Conservation (phyloP, 2,797 vertebrate species). For the Borostomias antarcticus region DNA sequence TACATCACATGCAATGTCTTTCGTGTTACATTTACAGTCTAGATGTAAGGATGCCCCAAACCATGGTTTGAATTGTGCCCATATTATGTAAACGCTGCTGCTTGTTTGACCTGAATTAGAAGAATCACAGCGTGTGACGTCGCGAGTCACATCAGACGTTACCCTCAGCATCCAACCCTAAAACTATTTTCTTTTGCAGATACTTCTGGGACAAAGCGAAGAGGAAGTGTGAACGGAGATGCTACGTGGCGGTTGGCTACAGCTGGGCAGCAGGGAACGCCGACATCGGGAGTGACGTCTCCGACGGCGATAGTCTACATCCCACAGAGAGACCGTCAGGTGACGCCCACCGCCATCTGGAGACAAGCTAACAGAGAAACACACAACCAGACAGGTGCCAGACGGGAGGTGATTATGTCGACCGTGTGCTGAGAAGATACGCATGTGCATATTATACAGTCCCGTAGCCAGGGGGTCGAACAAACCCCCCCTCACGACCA, state of each 20-base stretch:
- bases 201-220: neutral
- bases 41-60: slow-evolving; percentile 10
- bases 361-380: neutral
- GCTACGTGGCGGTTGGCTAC: neutral
- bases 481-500: too few species aligned
- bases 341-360: too few species aligned
- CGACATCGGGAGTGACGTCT: neutral
- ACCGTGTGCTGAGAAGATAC: neutral
- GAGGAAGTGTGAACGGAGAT: neutral
- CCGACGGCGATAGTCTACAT: neutral
- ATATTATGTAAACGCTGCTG: slow-evolving; percentile 38
- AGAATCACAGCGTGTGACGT: neutral
- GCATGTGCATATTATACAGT: neutral
- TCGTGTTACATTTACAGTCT: neutral
- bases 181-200: too few species aligned
- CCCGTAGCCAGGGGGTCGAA: too few species aligned
- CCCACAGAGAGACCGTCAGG: too few species aligned
- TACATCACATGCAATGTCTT: slow-evolving; percentile 13
- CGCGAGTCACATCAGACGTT: neutral
- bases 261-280: neutral
- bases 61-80: slow-evolving; percentile 5
- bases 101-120: slow-evolving; percentile 15
- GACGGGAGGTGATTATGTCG: neutral
- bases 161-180: too few species aligned
- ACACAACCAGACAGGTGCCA: neutral